Base-by-base conservation (phyloP, 2,113 vertebrate species). In the Falcunculus frontatus region DNA sequence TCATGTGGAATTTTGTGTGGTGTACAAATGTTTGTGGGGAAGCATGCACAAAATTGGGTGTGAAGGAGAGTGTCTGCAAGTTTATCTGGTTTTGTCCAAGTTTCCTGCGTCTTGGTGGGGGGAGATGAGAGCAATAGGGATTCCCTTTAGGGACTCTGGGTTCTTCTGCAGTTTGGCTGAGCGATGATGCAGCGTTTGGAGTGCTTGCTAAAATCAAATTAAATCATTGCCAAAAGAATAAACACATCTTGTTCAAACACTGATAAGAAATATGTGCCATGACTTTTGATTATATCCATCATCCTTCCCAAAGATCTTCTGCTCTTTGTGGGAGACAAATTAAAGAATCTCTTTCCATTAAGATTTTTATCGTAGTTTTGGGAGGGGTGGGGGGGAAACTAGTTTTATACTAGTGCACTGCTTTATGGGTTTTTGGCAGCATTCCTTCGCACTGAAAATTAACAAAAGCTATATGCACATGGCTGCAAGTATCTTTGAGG, bases 161-260 rank as follows among this genome's bases (percentile, higher is more conserved):
- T 78, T 84, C 39, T 80, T 89, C 33, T 74, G 33, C 44, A 44
- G 17, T 63, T 81, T 59, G 64, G 4, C 68, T 80, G 56, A 89
- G 89, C 56, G 59, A 39, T 59, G 64, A 81, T 62, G 64, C 35
- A 49, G 50, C 64, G 39, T 64, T 92, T 41, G 39, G 42, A 95
- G 76, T n/a, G 47, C 70, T 85, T 94, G 76, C 64, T 95, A 50
- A 90, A 95, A 93, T 91, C 25, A 84, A 94, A 84, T 63, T 83
- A 69, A 94, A 84, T 60, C n/a, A n/a, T 26, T 93, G 79, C 88
- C 75, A 68, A 73, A 70, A 84, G 76, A 91, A 91, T 81, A 86
- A 95, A 75, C 39, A 29, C 9, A 6, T 70, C 50, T 84, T 94
- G 55, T 90, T 94, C 72, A 92, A 90, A 88, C 75, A 78, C 60